These are phyloP conservation scores for Clivina fossor DNA, from an alignment of 2,888 invertebrate genomes.

Conservation along the genomic window DNA sequence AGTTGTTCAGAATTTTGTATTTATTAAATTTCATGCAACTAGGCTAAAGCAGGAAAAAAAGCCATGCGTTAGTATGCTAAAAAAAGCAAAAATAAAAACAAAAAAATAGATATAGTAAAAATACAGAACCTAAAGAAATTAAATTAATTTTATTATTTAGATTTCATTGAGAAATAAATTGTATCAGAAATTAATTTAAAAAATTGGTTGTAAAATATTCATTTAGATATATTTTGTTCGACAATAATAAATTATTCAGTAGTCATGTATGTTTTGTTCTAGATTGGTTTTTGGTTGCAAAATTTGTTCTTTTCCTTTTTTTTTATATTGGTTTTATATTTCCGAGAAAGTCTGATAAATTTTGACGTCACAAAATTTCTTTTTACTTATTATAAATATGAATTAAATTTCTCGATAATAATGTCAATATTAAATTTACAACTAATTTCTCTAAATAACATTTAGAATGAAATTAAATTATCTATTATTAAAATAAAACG, in stretches of 20 bases:
- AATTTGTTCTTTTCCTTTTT: no score
- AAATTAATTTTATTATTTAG: background rate
- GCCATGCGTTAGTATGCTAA: background rate
- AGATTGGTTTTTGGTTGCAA: no score
- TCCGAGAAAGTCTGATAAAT: no score
- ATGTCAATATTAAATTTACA: no score
- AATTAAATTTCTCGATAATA: no score
- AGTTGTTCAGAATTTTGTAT: conserved; percentile 6
- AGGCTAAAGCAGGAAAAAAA: conserved; percentile 5
- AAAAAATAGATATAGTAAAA: background rate
- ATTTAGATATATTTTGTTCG: background rate
- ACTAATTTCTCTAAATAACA: no score
- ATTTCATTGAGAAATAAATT: background rate
- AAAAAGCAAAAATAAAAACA: background rate
- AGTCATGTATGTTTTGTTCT: no score
- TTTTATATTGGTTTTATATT: no score
- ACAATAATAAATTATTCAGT: background rate
- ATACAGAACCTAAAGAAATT: background rate
- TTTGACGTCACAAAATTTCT: no score
- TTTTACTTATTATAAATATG: no score
- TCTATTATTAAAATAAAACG: no score
- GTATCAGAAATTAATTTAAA: background rate
- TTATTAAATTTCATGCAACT: conserved; percentile 20
- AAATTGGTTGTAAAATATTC: background rate
- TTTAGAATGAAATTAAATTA: no score